Base-by-base conservation (phyloP, 2,888 invertebrate species). In the Pharmacophagus antenor region DNA sequence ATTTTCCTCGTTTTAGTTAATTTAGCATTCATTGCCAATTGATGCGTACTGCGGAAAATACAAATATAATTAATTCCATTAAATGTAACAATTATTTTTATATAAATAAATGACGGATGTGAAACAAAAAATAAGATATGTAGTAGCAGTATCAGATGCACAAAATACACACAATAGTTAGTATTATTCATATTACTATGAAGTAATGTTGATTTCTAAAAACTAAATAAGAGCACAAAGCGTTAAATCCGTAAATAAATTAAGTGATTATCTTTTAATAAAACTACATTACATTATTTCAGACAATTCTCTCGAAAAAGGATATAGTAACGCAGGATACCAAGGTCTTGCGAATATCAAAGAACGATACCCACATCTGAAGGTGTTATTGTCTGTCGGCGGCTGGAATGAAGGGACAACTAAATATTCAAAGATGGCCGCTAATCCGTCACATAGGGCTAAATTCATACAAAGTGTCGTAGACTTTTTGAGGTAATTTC, bases 381-480 rank as follows among this genome's bases (percentile, higher is more conserved):
- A 93, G 77, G 93, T 95, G 5, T 92, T 94, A 2, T 78, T 97
- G 10, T 97, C 96, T 0, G 95, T 98, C 44, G 97, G 97, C 0
- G 97, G 97, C 0, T 97, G 97, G 97, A 97, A 97, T 77, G 97
- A 97, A 77, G 97, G 97, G 0, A 97, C 97, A 0, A 72, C 80
- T 6, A 93, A 94, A 68, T 95, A 74, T 47, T 95, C 94, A 0
- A 82, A 82, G 23, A 83, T 96, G 79, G 95, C 94, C 0, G 92
- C 94, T 2, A 92, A 92, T 55, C 87, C 93, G 0, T 90, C 92
- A 15, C 85, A 92, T 51, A 92, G 97, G 50, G 85, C 86, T 2
- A 88, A 83, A 53, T 97, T 97, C 71, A 92, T 96, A 0, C 83
- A 92, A 41, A 96, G 95, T 68, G 94, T 94, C 0, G 70, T 96